A percentile compares a stretch with the other conserved stretches of the same genome.
These are phyloP conservation scores for Platalea minor DNA, from an alignment of 2,797 vertebrate species.

Conservation along the genomic window DNA sequence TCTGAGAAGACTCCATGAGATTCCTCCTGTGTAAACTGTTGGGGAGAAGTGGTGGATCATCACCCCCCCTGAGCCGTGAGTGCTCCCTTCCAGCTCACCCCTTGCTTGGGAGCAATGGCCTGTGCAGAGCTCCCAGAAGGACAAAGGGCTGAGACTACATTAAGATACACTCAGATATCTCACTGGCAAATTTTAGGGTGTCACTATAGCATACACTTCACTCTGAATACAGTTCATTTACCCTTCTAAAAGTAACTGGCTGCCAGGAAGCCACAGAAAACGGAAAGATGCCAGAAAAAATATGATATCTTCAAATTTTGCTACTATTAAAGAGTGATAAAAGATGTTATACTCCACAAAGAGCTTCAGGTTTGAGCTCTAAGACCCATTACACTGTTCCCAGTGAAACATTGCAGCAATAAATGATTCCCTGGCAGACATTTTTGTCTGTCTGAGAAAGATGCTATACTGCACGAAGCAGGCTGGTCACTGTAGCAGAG, in stretches of 20 bases:
- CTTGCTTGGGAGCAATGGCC: background rate
- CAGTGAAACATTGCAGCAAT: background rate
- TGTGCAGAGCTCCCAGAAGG: background rate
- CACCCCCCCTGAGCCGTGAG: accelerated
- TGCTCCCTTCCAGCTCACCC: background rate
- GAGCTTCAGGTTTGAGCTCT: background rate
- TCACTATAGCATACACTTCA: background rate
- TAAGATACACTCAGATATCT: background rate
- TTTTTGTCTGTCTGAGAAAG: background rate
- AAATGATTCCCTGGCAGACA: background rate
- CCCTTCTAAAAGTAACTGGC: background rate
- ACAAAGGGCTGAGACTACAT: background rate
- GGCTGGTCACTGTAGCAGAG: background rate
- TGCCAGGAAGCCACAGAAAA: background rate
- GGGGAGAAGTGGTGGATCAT: background rate
- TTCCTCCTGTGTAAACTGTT: background rate
- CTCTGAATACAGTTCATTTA: background rate
- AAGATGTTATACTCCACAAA: background rate
- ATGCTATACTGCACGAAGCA: background rate
- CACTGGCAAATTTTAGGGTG: background rate
- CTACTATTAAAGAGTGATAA: background rate
- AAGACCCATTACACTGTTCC: background rate
- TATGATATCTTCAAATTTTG: background rate
- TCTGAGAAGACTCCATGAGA: background rate
- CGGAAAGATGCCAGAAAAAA: background rate